A percentile compares a stretch with the other conserved stretches of the same genome.
phyloP scores from a whole-genome alignment of 2,888 invertebrate genomes.

The Chironomus tentans region DNA sequence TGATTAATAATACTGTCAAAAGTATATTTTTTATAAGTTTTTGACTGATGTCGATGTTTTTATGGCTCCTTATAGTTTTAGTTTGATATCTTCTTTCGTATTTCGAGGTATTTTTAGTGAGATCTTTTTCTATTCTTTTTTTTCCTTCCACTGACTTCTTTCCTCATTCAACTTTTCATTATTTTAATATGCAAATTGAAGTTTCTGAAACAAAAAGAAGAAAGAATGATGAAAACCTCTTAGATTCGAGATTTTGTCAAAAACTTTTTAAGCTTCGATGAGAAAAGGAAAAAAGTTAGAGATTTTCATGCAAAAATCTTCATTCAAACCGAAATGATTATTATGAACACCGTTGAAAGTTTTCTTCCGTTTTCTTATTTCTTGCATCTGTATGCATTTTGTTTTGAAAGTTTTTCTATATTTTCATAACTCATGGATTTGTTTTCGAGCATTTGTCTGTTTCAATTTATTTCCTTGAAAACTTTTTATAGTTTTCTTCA shows the following conservation, averaged over 20 bases:
- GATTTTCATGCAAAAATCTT: too few relatives aligned
- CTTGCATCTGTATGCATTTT: too few relatives aligned
- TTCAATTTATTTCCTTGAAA: too few relatives aligned
- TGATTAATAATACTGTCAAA: background rate
- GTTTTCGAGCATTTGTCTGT: too few relatives aligned
- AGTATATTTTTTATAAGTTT: background rate
- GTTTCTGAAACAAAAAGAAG: background rate
- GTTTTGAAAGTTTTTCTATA: too few relatives aligned
- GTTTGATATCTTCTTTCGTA: too few relatives aligned
- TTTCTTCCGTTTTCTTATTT: too few relatives aligned
- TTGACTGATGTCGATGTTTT: background rate
- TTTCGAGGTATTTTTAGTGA: background rate
- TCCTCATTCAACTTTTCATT: background rate
- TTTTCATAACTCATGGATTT: too few relatives aligned
- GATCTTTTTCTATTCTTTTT: background rate
- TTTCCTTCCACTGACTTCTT: background rate
- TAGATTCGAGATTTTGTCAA: background rate
- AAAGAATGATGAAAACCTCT: background rate
- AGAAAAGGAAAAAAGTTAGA: background rate
- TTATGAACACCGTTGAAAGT: too few relatives aligned
- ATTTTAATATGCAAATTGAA: background rate
- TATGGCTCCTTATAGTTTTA: too few relatives aligned
- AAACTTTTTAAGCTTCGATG: background rate
- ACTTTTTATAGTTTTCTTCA: too few relatives aligned
- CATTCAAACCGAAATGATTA: too few relatives aligned